These are phyloP conservation scores for Cryptops parisi DNA, from an alignment of 2,888 invertebrate species.

Conservation along the genomic window DNA sequence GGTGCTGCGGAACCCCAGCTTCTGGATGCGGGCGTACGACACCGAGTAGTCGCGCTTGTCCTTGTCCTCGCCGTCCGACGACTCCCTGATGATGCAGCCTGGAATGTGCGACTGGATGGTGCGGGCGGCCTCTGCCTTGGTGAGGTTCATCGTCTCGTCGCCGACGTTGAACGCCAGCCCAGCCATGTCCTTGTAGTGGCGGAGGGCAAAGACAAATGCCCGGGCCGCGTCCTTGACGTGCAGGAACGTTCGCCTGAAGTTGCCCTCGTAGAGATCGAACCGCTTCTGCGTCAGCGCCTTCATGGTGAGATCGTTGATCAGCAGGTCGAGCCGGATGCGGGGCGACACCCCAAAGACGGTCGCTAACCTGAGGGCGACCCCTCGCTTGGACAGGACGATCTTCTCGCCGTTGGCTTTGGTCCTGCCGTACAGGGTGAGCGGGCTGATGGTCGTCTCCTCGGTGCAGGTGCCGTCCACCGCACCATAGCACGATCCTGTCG, in stretches of 20 bases:
- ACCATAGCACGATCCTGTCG: conserved; percentile 32
- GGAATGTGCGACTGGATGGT: conserved; percentile 26
- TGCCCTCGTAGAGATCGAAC: conserved; percentile 30
- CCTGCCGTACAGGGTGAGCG: conserved; percentile 30
- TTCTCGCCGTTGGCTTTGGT: conserved; percentile 30
- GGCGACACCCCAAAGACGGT: conserved; percentile 32
- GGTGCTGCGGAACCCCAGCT: conserved; percentile 27
- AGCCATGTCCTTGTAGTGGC: conserved; percentile 27
- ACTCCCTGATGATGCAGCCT: conserved; percentile 25
- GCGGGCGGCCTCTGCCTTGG: conserved; percentile 28
- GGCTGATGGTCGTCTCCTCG: conserved; percentile 30
- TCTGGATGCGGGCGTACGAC: conserved; percentile 28
- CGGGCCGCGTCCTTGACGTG: conserved; percentile 31
- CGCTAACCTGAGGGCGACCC: conserved; percentile 29
- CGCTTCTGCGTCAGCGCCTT: conserved; percentile 26
- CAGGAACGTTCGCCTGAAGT: conserved; percentile 30
- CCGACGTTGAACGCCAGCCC: conserved; percentile 31
- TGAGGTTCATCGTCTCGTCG: conserved; percentile 31
- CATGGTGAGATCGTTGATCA: conserved; percentile 30
- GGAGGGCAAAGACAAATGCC: conserved; percentile 29
- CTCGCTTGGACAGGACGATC: conserved; percentile 24
- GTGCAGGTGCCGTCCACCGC: conserved; percentile 29
- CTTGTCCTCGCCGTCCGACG: conserved; percentile 27
- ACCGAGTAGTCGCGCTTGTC: conserved; percentile 33
- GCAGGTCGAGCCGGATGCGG: conserved; percentile 30